Percentiles rank a stretch among this genome's conserved stretches.
phyloP scores from a whole-genome alignment of 2,797 vertebrate genomes.

The Luscinia luscinia region DNA sequence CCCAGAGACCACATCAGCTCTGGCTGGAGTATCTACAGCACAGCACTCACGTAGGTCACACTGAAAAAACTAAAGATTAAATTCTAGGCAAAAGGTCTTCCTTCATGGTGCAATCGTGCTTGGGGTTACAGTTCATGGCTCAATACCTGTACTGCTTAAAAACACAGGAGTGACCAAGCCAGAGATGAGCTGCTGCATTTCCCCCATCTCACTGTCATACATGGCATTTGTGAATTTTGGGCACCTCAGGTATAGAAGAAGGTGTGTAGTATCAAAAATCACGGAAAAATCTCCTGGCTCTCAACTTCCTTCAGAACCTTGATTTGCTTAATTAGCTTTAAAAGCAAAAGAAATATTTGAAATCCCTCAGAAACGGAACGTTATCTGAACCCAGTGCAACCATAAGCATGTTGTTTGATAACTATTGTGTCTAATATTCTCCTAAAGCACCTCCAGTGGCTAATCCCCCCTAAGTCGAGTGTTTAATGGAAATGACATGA shows the following conservation, averaged over 20 bases:
- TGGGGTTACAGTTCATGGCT: background rate
- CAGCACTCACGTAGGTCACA: accelerated
- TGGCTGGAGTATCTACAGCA: background rate
- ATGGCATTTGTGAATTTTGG: background rate
- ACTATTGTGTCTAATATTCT: background rate
- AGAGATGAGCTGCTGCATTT: background rate
- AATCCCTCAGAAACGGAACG: constrained; percentile 17
- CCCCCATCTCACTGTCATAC: accelerated
- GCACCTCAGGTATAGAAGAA: background rate
- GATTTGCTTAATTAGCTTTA: constrained; percentile 23
- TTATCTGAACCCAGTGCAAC: constrained; percentile 10
- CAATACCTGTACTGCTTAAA: background rate
- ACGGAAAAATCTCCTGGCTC: background rate
- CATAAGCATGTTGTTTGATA: constrained; percentile 21
- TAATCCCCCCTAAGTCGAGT: background rate
- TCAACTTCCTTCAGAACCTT: background rate
- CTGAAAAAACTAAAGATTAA: background rate
- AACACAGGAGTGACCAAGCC: background rate
- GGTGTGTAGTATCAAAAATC: background rate
- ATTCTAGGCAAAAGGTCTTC: background rate
- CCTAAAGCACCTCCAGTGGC: background rate
- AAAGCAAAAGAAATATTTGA: background rate
- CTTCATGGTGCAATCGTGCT: background rate
- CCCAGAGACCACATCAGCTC: accelerated
- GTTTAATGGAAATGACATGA: background rate